A percentile compares a stretch with the other conserved stretches of the same genome.
phyloP scores from a whole-genome alignment of 2,113 vertebrate species.

The Gobiocypris rarus region DNA sequence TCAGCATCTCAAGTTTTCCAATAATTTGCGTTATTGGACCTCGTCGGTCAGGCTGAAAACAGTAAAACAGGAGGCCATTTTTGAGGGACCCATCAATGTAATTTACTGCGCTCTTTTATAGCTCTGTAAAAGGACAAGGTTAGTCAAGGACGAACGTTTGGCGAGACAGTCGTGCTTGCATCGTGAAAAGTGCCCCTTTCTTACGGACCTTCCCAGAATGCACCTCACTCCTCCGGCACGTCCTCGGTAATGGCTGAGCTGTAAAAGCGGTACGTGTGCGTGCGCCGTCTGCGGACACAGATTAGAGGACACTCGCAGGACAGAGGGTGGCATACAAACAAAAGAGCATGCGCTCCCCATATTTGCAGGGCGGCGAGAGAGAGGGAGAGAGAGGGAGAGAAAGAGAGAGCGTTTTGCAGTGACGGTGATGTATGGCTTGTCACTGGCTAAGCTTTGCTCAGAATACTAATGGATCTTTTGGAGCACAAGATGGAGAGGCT shows the following conservation, averaged over 20 bases:
- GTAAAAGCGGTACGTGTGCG: slow-evolving; percentile 42
- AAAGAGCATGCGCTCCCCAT: slow-evolving; percentile 64
- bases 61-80: slow-evolving; percentile 62
- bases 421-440: slow-evolving; percentile 78
- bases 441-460: slow-evolving; percentile 65
- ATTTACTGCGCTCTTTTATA: slow-evolving; percentile 76
- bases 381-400: slow-evolving; percentile 60
- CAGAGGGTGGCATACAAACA: slow-evolving; percentile 61
- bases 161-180: slow-evolving; percentile 16
- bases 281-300: slow-evolving; percentile 57
- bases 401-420: slow-evolving; percentile 69
- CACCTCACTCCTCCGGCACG: slow-evolving; percentile 36
- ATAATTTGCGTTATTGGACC: slow-evolving; percentile 63
- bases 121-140: slow-evolving; percentile 74
- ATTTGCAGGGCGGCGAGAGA: slow-evolving; percentile 65
- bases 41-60: slow-evolving; percentile 62
- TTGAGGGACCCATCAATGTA: slow-evolving; percentile 62
- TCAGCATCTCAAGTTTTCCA: slow-evolving; percentile 54
- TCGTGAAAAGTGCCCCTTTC: slow-evolving; percentile 60
- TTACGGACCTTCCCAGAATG: slow-evolving; percentile 52
- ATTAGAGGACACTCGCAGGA: slow-evolving; percentile 69
- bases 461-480: slow-evolving; percentile 72
- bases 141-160: slow-evolving; percentile 70
- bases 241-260: slow-evolving; percentile 40
- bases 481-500: slow-evolving; percentile 36